phyloP scores from a whole-genome alignment of 2,888 invertebrate genomes.

The Coenonympha glycerion region DNA sequence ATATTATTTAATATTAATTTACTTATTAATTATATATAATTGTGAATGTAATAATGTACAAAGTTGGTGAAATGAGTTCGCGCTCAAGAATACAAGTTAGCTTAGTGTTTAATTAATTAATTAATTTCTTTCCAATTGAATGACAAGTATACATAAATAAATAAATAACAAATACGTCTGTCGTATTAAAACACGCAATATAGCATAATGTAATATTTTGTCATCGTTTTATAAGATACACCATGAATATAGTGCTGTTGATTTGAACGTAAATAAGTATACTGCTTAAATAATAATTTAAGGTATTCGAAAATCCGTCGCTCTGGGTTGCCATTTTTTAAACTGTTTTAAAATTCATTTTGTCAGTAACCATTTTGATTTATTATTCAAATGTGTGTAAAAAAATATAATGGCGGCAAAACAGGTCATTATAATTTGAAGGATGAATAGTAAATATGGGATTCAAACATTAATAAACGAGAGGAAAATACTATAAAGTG shows the following conservation, averaged over 20 bases:
- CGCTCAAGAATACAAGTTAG: constrained; percentile 69
- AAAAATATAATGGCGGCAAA: too few species aligned
- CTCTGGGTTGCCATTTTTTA: constrained; percentile 9
- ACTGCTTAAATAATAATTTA: constrained; percentile 1
- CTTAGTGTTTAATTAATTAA: constrained; percentile 51
- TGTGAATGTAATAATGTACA: constrained; percentile 64
- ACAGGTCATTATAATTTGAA: too few species aligned
- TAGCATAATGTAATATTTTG: background rate
- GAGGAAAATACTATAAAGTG: too few species aligned
- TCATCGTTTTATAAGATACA: background rate
- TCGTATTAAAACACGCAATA: constrained; percentile 16
- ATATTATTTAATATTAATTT: constrained; percentile 39
- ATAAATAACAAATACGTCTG: constrained; percentile 16
- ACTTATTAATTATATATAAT: too few species aligned
- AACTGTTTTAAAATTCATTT: background rate
- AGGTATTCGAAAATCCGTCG: background rate
- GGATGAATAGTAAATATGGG: too few species aligned
- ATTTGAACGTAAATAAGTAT: constrained; percentile 4
- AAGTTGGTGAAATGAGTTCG: constrained; percentile 53
- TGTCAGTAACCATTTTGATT: background rate
- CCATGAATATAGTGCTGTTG: constrained; percentile 10
- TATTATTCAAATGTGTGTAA: too few species aligned
- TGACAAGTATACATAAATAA: constrained; percentile 36
- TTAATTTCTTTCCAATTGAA: constrained; percentile 42
- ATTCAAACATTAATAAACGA: too few species aligned